phyloP scores from a whole-genome alignment of 2,113 vertebrate species.

The Eonycteris spelaea region DNA sequence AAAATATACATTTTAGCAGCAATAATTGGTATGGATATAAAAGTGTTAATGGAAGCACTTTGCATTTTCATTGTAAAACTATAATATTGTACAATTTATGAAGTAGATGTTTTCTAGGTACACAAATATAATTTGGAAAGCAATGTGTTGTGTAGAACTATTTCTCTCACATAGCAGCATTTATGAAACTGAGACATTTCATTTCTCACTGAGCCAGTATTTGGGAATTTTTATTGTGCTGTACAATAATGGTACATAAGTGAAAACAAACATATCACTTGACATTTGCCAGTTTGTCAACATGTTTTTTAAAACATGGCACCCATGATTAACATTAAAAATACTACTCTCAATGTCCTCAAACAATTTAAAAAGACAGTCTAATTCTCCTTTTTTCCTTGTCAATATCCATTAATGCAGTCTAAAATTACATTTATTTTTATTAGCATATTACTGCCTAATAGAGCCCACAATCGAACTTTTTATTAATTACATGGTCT shows the following conservation, averaged over 20 bases:
- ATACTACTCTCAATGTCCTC: not conserved
- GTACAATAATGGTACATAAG: not conserved
- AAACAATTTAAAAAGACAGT: not conserved
- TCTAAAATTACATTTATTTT: not conserved
- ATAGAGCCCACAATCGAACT: not conserved
- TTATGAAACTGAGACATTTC: not conserved
- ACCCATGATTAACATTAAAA: not conserved
- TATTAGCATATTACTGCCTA: not conserved
- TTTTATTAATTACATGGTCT: not conserved
- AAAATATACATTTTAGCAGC: not conserved
- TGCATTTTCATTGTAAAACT: not conserved
- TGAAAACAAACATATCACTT: not conserved
- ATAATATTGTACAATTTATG: not conserved
- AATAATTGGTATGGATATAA: not conserved
- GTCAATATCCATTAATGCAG: not conserved
- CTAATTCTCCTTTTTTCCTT: not conserved
- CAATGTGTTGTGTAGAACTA: not conserved
- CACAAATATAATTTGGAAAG: conserved; percentile 6
- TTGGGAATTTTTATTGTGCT: not conserved
- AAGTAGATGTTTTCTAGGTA: not conserved
- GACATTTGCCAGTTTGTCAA: not conserved
- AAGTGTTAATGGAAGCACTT: not conserved
- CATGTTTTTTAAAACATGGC: not conserved
- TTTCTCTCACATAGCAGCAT: not conserved
- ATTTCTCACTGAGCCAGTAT: not conserved